Evolutionary conservation across 2,888 invertebrate genomes (phyloP).

Genomic region (Gari tellinella): DNA sequence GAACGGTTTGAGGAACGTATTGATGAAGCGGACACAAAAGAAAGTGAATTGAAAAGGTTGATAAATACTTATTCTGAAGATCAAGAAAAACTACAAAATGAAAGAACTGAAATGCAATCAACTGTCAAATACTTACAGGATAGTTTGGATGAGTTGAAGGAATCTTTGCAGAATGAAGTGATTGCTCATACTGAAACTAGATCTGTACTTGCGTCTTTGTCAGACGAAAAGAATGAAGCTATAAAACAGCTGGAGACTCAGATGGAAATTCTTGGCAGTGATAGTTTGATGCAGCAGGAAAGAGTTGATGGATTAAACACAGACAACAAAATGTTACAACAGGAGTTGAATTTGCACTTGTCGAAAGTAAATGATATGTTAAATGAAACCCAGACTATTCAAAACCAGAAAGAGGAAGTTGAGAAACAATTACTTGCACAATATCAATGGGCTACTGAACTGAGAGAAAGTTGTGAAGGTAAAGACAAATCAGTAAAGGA

Average conservation of each 20-base stretch:
- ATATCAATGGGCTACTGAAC: slow-evolving; percentile 48
- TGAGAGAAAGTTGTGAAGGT: slow-evolving; percentile 35
- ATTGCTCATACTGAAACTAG: slow-evolving; percentile 40
- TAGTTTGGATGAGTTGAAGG: slow-evolving; percentile 22
- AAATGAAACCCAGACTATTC: not conserved
- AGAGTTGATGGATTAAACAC: not conserved
- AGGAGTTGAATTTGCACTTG: not conserved
- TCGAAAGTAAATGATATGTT: not conserved
- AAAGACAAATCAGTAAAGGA: slow-evolving; percentile 27
- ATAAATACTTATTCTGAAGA: slow-evolving; percentile 39
- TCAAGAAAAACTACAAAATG: slow-evolving; percentile 35
- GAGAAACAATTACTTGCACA: slow-evolving; percentile 50
- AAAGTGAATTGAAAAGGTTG: slow-evolving; percentile 42
- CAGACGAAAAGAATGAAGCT: slow-evolving; percentile 22
- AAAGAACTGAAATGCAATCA: slow-evolving; percentile 8
- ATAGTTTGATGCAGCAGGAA: slow-evolving; percentile 7
- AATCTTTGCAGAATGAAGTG: slow-evolving; percentile 38
- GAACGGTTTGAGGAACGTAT: slow-evolving; percentile 42
- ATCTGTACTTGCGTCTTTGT: slow-evolving; percentile 31
- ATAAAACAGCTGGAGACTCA: slow-evolving; percentile 21
- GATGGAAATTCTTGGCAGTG: slow-evolving; percentile 15
- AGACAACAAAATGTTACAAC: not conserved
- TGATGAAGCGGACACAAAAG: slow-evolving; percentile 43
- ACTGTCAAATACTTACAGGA: not conserved
- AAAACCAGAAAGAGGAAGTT: slow-evolving; percentile 23